phyloP scores from a whole-genome alignment of 2,113 vertebrate genomes.

The Notiomystis cincta region DNA sequence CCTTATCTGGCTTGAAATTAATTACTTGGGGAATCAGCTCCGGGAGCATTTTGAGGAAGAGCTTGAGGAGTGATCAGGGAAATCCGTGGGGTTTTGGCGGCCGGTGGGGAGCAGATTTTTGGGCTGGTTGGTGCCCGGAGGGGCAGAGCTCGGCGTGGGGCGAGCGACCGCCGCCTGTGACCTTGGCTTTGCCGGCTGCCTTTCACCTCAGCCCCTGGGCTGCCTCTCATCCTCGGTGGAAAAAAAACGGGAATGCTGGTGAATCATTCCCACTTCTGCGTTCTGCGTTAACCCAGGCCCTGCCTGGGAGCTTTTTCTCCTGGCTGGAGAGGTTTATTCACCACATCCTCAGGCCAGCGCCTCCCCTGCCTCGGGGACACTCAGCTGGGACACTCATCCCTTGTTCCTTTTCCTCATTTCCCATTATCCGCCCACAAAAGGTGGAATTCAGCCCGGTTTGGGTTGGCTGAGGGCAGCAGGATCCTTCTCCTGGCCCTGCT shows the following conservation, averaged over 20 bases:
- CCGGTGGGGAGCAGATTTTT: rapidly evolving
- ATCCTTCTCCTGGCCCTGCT: neutral
- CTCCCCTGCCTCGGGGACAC: neutral
- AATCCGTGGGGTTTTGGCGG: neutral
- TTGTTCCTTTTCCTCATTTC: neutral
- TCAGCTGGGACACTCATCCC: neutral
- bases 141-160: rapidly evolving
- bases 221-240: neutral
- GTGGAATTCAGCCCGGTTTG: neutral
- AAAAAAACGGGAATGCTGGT: neutral
- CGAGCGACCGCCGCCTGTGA: neutral
- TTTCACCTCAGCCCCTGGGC: neutral
- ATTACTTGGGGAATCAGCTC: neutral
- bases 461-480: neutral
- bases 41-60: neutral
- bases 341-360: neutral
- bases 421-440: neutral
- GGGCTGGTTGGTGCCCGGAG: too few species aligned
- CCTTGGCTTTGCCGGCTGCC: neutral
- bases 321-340: neutral
- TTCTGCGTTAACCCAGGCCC: too few species aligned
- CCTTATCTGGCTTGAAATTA: neutral
- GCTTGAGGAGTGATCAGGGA: neutral
- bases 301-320: neutral
- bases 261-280: neutral